These are phyloP conservation scores for Leptinotarsa texana DNA, from an alignment of 1,140 invertebrate species.

Conservation along the genomic window DNA sequence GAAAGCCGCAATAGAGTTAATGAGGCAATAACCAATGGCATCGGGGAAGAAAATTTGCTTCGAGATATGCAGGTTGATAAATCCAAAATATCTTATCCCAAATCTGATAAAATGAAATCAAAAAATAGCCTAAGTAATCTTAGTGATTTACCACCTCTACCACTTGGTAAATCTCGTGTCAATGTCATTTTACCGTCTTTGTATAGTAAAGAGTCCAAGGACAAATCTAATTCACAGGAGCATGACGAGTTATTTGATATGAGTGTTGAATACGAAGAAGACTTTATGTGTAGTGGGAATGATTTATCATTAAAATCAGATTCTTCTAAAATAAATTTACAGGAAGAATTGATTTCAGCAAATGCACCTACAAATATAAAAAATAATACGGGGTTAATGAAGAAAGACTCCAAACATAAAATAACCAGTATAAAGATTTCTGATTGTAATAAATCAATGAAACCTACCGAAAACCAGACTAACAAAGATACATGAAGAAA, in stretches of 20 bases:
- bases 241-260: conserved; percentile 44
- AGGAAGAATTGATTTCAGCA: conserved; percentile 14
- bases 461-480: too few species aligned
- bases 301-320: conserved; percentile 30
- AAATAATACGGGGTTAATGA: neutral
- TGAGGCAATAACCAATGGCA: conserved; percentile 18
- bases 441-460: conserved; percentile 13
- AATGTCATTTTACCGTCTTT: conserved; percentile 50
- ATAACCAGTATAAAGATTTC: conserved; percentile 2
- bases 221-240: conserved; percentile 43
- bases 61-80: conserved; percentile 35
- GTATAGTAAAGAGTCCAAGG: conserved; percentile 48
- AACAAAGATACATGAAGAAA: too few species aligned
- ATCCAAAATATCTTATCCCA: conserved; percentile 37
- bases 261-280: conserved; percentile 47
- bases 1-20: conserved; percentile 17
- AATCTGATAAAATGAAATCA: conserved; percentile 45
- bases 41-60: conserved; percentile 13
- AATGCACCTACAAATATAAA: neutral
- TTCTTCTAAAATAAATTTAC: conserved; percentile 16
- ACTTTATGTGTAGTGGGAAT: conserved; percentile 47
- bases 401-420: conserved; percentile 12
- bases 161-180: conserved; percentile 43
- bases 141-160: conserved; percentile 42
- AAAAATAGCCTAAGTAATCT: conserved; percentile 42